phyloP scores from a whole-genome alignment of 1,140 invertebrate genomes.

The Elysia chlorotica region DNA sequence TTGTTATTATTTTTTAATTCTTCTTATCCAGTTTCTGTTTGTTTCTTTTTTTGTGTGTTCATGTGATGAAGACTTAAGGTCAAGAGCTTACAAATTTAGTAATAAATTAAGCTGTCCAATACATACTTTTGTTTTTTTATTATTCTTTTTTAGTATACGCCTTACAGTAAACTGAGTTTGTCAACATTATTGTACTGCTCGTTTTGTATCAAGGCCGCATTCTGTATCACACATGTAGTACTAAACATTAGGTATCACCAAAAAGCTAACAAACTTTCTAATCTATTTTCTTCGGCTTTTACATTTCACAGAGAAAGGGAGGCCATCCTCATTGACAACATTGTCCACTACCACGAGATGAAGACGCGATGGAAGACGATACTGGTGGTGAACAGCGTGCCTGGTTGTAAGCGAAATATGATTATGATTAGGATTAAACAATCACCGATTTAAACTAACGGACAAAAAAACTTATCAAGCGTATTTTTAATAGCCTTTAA shows the following conservation, averaged over 20 bases:
- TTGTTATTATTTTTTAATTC: no score
- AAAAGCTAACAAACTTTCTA: no score
- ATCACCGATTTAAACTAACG: neutral
- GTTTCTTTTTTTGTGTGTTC: no score
- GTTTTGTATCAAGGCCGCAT: no score
- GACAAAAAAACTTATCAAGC: neutral
- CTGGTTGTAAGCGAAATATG: conserved; percentile 14
- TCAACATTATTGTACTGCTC: no score
- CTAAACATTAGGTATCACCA: no score
- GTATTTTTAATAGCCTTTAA: neutral
- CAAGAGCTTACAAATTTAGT: neutral
- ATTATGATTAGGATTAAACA: neutral
- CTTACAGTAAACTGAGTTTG: no score
- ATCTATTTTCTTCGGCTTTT: no score
- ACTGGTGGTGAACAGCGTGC: conserved; percentile 36
- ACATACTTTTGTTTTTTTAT: no score
- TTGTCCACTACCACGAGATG: conserved; percentile 51
- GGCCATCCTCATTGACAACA: conserved; percentile 41
- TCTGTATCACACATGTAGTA: no score
- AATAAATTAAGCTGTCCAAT: neutral
- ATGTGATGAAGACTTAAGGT: neutral
- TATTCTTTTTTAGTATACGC: no score
- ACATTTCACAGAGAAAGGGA: conserved; percentile 17
- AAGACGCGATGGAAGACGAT: conserved; percentile 50
- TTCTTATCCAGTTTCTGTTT: no score